These are phyloP conservation scores for Eupithecia subumbrata DNA, from an alignment of 2,888 invertebrate genomes.

Conservation along the genomic window DNA sequence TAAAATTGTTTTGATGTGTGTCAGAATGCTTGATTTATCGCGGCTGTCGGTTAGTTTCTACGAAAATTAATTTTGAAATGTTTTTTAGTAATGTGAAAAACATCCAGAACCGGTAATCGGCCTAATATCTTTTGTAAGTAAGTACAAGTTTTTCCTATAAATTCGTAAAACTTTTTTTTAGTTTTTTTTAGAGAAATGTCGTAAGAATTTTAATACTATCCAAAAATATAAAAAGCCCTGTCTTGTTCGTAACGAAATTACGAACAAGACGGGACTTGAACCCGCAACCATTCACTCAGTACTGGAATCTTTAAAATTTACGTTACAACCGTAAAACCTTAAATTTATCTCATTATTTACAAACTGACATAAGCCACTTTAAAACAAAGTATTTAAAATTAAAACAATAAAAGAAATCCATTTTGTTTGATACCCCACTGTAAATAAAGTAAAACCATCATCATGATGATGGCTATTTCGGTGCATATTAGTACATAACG, in stretches of 20 bases:
- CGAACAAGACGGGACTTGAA: too few relatives aligned
- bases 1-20: background rate
- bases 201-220: too few relatives aligned
- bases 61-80: background rate
- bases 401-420: background rate
- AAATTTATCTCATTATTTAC: background rate
- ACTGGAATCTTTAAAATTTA: background rate
- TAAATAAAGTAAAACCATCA: too few relatives aligned
- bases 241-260: too few relatives aligned
- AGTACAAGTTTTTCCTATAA: background rate
- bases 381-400: too few relatives aligned
- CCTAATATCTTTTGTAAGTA: background rate
- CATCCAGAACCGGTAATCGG: background rate
- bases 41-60: constrained; percentile 1
- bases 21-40: constrained; percentile 8
- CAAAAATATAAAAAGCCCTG: too few relatives aligned
- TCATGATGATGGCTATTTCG: background rate
- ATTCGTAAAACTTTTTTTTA: too few relatives aligned
- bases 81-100: background rate
- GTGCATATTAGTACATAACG: background rate
- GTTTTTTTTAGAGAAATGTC: too few relatives aligned
- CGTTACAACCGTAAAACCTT: background rate
- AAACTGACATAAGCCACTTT: too few relatives aligned
- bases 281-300: too few relatives aligned
- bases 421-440: too few relatives aligned